These are phyloP conservation scores for Sepioteuthis lessoniana DNA, from an alignment of 2,888 invertebrate genomes.

Conservation along the genomic window DNA sequence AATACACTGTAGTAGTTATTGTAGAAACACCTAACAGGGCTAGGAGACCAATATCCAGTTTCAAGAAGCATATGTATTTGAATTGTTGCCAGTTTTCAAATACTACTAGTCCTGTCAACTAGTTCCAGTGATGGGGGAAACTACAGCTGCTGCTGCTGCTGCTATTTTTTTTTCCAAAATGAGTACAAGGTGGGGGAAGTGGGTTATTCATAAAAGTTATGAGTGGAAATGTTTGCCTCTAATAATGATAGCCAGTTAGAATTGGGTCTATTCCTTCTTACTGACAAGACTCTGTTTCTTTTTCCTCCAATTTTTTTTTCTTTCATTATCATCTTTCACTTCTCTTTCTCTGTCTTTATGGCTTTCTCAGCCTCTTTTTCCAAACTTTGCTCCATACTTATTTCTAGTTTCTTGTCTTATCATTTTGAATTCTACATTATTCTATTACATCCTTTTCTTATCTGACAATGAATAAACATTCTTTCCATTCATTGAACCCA, in stretches of 20 bases:
- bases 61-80: neutral
- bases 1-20: neutral
- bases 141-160: neutral
- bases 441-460: neutral
- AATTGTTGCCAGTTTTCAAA: conserved; percentile 7
- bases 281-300: too few relatives aligned
- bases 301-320: too few relatives aligned
- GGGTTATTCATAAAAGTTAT: neutral
- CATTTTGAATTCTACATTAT: neutral
- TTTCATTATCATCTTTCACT: neutral
- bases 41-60: conserved; percentile 33
- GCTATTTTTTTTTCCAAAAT: neutral
- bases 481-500: neutral
- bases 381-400: neutral
- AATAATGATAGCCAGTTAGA: neutral
- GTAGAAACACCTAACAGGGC: neutral
- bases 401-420: neutral
- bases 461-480: neutral
- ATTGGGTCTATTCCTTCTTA: too few relatives aligned
- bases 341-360: neutral
- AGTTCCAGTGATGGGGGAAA: neutral
- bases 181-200: neutral
- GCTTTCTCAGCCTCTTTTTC: neutral
- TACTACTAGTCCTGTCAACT: neutral
- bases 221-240: neutral